Evolutionary conservation across 2,113 vertebrate species (phyloP), one percentile per base, ranked within the genome.

Genomic region (Astatotilapia flaviijosephi): DNA sequence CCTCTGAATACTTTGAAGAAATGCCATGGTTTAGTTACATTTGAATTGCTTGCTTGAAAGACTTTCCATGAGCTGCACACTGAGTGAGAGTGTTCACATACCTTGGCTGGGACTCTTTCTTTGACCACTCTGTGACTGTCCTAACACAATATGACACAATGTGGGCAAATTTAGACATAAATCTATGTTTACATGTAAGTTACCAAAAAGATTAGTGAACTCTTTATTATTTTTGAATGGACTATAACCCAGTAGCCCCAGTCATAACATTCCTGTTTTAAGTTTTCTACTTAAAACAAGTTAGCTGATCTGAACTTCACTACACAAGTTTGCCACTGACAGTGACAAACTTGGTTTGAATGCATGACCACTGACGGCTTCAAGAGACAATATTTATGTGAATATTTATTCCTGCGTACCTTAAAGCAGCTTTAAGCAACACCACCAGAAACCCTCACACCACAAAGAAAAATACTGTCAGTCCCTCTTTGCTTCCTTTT

Each of bases 1-100:
- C 96, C 92, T 95, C 97, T 97, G 94, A 97, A 96, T 90, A 95
- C 98, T 98, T 97, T 95, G 95, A 96, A 97, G 94, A 97, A 91
- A 97, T 88, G 90, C 31, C 68, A 89, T 6, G 80, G 80, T 95
- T 93, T 88, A 89, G 87, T 96, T 86, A 83, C 62, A 88, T 53
- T 83, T 53, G 26, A 87, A 51, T 10, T n/a, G 42, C 23, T 42
- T 33, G 6, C 53, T 80, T 83, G 31, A 85, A 84, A 14, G 65
- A 47, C 49, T 86, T 82, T 85, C 51, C 53, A 47, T 42, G 35
- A 75, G 82, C 51, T 83, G 79, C 9, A 82, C 58, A 84, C 45
- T 65, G 35, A 81, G n/a, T 58, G 35, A 81, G n/a, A 70, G 81
- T 94, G 86, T 96, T 84, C 33, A 95, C 95, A 58, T 97, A 98